phyloP scores from a whole-genome alignment of 2,113 vertebrate genomes.

The Cololabis saira region DNA sequence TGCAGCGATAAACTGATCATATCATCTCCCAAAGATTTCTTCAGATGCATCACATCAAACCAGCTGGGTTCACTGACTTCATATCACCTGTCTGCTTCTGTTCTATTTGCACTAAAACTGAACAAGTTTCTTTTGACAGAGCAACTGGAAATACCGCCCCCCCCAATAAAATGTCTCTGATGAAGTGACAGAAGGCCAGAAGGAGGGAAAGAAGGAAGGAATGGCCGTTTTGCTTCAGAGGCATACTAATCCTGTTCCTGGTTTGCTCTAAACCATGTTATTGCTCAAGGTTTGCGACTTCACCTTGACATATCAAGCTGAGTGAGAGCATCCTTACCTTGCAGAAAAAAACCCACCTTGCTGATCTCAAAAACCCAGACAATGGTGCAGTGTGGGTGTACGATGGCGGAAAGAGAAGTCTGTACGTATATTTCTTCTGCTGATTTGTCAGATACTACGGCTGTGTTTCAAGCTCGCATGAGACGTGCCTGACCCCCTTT shows the following conservation, averaged over 20 bases:
- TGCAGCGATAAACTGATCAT: slow-evolving; percentile 76
- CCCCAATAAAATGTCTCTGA: slow-evolving; percentile 24
- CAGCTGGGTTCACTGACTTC: slow-evolving; percentile 62
- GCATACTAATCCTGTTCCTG: slow-evolving; percentile 47
- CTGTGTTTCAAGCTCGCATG: slow-evolving; percentile 64
- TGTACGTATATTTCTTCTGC: slow-evolving; percentile 51
- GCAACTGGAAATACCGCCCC: slow-evolving; percentile 15
- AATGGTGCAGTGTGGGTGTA: slow-evolving; percentile 43
- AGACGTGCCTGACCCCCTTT: slow-evolving; percentile 58
- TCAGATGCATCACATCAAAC: slow-evolving; percentile 58
- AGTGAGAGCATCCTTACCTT: slow-evolving; percentile 62
- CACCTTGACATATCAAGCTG: slow-evolving; percentile 48
- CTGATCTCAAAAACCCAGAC: slow-evolving; percentile 33
- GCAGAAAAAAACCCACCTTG: slow-evolving; percentile 41
- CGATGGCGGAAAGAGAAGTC: slow-evolving; percentile 36
- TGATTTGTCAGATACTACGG: slow-evolving; percentile 45
- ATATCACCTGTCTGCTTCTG: slow-evolving; percentile 73
- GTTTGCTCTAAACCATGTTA: slow-evolving; percentile 41
- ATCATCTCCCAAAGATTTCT: slow-evolving; percentile 80
- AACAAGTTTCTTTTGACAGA: slow-evolving; percentile 64
- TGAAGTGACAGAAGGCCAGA: slow-evolving; percentile 10
- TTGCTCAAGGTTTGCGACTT: slow-evolving; percentile 56
- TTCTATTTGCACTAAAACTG: slow-evolving; percentile 83
- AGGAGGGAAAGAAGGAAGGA: slow-evolving; percentile 21
- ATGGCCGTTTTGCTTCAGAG: slow-evolving; percentile 38